Percentiles rank a stretch among this genome's conserved stretches.
Conservation (phyloP, 1,140 invertebrate genomes). For the Drosophila malerkotliana region DNA sequence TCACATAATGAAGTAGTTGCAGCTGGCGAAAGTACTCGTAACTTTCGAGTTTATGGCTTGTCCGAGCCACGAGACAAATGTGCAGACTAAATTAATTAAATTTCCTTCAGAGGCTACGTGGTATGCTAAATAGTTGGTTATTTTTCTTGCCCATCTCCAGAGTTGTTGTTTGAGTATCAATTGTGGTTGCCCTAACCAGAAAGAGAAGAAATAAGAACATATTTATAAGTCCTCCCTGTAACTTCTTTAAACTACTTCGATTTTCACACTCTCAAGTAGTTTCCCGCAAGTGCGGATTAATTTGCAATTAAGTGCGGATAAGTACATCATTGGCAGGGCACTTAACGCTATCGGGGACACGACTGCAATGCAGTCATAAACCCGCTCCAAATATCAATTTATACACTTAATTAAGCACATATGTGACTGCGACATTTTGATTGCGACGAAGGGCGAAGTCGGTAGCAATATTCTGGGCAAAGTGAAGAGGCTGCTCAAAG, state of each 20-base stretch:
- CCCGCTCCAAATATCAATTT: slow-evolving; percentile 78
- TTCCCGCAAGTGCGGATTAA: slow-evolving; percentile 7
- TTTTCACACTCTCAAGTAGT: slow-evolving; percentile 7
- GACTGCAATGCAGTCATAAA: slow-evolving; percentile 79
- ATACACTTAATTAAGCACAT: slow-evolving; percentile 79
- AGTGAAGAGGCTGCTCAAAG: slow-evolving; percentile 54
- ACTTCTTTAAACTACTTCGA: background rate
- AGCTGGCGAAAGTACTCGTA: slow-evolving; percentile 68
- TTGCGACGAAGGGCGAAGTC: slow-evolving; percentile 16
- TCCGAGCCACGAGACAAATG: slow-evolving; percentile 36
- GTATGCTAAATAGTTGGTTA: slow-evolving; percentile 53
- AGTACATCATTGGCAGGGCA: slow-evolving; percentile 52
- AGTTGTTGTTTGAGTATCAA: background rate
- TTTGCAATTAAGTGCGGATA: slow-evolving; percentile 29
- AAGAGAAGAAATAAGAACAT: background rate
- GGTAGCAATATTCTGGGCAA: background rate
- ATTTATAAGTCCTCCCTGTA: too few relatives aligned
- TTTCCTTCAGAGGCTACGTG: slow-evolving; percentile 56
- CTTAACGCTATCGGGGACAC: slow-evolving; percentile 56
- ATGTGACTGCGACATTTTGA: slow-evolving; percentile 76
- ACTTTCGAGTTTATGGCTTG: slow-evolving; percentile 74
- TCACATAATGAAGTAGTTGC: slow-evolving; percentile 81
- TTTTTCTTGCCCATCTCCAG: background rate
- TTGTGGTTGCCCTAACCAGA: background rate
- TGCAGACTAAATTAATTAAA: slow-evolving; percentile 69